Conservation (phyloP, 2,888 invertebrate species). For the Drosophila antonietae region DNA sequence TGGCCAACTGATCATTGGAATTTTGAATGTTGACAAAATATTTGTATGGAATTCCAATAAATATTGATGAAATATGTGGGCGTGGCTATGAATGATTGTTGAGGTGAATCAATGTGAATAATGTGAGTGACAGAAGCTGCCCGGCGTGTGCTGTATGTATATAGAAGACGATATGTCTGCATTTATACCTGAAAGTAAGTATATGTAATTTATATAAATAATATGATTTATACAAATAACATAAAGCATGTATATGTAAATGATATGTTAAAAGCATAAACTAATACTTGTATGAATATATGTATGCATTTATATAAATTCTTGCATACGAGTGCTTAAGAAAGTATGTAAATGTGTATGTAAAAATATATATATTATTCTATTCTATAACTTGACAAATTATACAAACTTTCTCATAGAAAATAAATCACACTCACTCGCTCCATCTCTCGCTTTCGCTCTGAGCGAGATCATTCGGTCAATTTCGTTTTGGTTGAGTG, state of each 20-base stretch:
- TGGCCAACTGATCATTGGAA: neutral
- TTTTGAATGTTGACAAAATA: constrained; percentile 6
- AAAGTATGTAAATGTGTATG: neutral
- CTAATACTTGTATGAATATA: no score
- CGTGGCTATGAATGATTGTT: neutral
- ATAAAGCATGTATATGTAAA: no score
- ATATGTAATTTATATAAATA: neutral
- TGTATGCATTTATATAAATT: no score
- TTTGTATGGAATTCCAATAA: neutral
- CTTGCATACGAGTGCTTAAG: no score
- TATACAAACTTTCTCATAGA: neutral
- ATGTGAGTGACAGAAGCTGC: no score
- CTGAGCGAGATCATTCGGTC: no score
- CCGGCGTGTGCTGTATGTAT: neutral
- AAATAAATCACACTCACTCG: no score
- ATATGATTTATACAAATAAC: neutral
- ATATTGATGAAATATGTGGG: neutral
- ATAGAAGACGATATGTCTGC: neutral
- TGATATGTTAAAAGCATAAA: no score
- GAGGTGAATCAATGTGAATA: neutral
- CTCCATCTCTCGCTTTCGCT: no score
- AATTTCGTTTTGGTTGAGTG: no score
- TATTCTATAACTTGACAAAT: neutral
- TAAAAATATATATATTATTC: neutral
- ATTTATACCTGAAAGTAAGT: neutral